These are phyloP conservation scores for Halcyon malimbica DNA, from an alignment of 2,113 vertebrate genomes.

Conservation along the genomic window DNA sequence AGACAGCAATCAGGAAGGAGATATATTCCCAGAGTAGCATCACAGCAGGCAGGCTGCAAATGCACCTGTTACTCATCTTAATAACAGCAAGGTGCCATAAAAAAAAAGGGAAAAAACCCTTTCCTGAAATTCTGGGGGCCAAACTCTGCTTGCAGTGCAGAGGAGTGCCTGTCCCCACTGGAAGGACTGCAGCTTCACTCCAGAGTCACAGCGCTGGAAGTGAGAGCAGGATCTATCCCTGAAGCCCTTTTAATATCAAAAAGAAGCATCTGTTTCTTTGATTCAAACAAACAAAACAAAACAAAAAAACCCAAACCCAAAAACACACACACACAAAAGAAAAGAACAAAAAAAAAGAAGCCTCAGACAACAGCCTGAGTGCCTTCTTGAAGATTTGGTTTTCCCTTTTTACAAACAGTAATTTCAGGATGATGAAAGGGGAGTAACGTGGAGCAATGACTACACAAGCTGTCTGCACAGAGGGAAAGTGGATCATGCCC, in stretches of 20 bases:
- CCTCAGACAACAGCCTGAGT: conserved; percentile 10
- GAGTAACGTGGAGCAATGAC: neutral
- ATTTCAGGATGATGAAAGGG: conserved; percentile 26
- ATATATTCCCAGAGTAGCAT: neutral
- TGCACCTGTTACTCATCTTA: neutral
- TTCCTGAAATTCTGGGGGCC: neutral
- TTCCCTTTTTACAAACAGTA: conserved; percentile 1
- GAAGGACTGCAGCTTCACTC: accelerated
- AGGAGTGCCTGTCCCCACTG: accelerated
- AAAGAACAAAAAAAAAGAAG: neutral
- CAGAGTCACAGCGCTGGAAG: neutral
- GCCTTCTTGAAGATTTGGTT: conserved; percentile 16
- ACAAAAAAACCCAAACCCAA: neutral
- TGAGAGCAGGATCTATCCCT: neutral
- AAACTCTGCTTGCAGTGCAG: accelerated
- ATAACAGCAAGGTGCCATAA: neutral
- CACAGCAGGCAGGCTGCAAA: neutral
- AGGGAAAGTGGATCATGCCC: neutral
- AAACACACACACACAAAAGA: too few relatives aligned
- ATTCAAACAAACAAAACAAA: neutral
- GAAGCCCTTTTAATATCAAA: neutral
- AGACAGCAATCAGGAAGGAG: neutral
- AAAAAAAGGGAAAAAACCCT: neutral
- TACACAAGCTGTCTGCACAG: neutral
- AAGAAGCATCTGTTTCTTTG: conserved; percentile 39